A percentile compares a stretch with the other conserved stretches of the same genome.
phyloP scores from a whole-genome alignment of 2,113 vertebrate genomes.

The Muscicapa adusta region DNA sequence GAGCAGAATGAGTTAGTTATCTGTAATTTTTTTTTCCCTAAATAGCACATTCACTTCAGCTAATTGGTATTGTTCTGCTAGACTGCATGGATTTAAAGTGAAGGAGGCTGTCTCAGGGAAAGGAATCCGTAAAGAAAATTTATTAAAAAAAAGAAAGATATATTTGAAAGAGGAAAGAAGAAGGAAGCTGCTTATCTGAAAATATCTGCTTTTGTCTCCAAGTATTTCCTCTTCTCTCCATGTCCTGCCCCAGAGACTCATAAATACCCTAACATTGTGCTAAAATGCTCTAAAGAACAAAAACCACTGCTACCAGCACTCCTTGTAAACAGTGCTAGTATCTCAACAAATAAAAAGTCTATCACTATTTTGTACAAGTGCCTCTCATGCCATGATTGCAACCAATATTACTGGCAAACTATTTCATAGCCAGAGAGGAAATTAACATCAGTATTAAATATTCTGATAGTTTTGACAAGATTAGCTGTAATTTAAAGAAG shows the following conservation, averaged over 20 bases:
- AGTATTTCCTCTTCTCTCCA: not conserved
- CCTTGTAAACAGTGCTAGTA: not conserved
- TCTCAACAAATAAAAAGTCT: not conserved
- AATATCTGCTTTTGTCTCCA: not conserved
- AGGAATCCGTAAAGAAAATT: not conserved
- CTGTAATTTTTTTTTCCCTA: not conserved
- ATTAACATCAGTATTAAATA: not conserved
- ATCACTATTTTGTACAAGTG: not conserved
- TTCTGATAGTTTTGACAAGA: not conserved
- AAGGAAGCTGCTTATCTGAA: not conserved
- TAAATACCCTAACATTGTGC: not conserved
- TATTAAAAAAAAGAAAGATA: not conserved
- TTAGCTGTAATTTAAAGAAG: not conserved
- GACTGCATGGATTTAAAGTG: not conserved
- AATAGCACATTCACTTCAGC: not conserved
- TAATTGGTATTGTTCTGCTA: not conserved
- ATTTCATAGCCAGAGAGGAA: slow-evolving; percentile 21
- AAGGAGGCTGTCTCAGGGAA: not conserved
- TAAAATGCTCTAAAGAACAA: not conserved
- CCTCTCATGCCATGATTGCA: not conserved
- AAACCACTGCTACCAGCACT: not conserved
- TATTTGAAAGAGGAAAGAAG: not conserved
- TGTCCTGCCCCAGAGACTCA: not conserved
- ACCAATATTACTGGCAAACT: slow-evolving; percentile 19
- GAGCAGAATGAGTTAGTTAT: not conserved